phyloP scores from a whole-genome alignment of 2,113 vertebrate genomes.

The Pseudopodoces humilis region DNA sequence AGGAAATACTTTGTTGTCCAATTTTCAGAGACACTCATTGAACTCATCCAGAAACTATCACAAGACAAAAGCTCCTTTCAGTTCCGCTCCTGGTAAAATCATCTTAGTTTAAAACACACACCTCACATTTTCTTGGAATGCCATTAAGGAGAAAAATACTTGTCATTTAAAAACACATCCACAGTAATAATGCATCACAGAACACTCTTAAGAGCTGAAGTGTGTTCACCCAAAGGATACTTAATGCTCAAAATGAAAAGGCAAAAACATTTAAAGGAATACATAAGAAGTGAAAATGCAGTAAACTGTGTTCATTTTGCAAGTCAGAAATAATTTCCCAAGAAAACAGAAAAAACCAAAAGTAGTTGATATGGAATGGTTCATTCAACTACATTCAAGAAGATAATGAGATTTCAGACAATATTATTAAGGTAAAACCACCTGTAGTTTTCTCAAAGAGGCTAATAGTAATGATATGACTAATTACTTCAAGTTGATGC shows the following conservation, averaged over 20 bases:
- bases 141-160: background rate
- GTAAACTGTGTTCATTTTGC: background rate
- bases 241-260: background rate
- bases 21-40: background rate
- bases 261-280: background rate
- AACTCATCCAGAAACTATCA: background rate
- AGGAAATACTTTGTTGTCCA: conserved; percentile 10
- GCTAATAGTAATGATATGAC: background rate
- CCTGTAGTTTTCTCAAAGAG: background rate
- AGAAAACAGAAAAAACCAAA: background rate
- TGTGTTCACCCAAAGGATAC: background rate
- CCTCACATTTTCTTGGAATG: background rate
- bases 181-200: background rate
- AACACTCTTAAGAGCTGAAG: background rate
- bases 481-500: background rate
- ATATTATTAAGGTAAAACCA: background rate
- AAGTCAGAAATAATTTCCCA: background rate
- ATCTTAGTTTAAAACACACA: background rate
- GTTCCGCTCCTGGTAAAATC: background rate
- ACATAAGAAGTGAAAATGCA: background rate
- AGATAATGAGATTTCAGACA: background rate
- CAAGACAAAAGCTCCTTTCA: background rate
- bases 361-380: background rate
- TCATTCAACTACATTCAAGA: background rate
- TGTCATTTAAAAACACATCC: background rate